phyloP scores from a whole-genome alignment of 1,140 invertebrate species.

The Leptopilina boulardi region DNA sequence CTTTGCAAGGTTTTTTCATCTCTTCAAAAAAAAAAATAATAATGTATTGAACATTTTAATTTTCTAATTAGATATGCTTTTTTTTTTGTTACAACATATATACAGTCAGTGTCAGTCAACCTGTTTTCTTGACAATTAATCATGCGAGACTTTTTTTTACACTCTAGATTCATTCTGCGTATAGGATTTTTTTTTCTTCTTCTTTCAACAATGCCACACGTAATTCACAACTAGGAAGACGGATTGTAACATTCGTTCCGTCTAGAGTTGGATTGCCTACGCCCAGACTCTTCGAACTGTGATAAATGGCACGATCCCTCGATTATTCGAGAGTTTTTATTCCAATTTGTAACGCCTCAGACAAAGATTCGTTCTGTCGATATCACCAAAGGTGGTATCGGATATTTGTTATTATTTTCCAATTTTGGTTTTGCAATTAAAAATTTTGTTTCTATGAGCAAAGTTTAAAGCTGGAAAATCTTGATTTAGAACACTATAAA shows the following conservation, averaged over 20 bases:
- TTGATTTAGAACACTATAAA: not conserved
- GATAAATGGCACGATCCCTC: constrained; percentile 56
- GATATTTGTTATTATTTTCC: too few species aligned
- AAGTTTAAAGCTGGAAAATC: not conserved
- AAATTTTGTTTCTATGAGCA: too few species aligned
- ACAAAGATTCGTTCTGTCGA: constrained; percentile 50
- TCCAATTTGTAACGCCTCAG: constrained; percentile 44
- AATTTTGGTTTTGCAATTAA: too few species aligned
- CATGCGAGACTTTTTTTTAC: not conserved
- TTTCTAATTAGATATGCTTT: not conserved
- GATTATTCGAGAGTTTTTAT: constrained; percentile 51
- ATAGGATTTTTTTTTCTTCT: not conserved
- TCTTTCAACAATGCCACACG: constrained; percentile 3
- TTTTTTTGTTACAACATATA: not conserved
- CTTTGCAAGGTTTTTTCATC: not conserved
- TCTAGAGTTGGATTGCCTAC: constrained; percentile 48
- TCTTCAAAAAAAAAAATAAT: not conserved
- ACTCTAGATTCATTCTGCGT: too few species aligned
- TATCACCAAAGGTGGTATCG: constrained; percentile 35
- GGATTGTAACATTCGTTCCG: constrained; percentile 48
- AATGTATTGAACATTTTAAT: not conserved
- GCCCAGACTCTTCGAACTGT: constrained; percentile 48
- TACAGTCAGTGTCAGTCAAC: not conserved
- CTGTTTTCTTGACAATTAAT: constrained; percentile 10
- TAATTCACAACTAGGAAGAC: constrained; percentile 38